These are phyloP conservation scores for Galerucella calmariensis DNA, from an alignment of 2,888 invertebrate species.

Conservation along the genomic window DNA sequence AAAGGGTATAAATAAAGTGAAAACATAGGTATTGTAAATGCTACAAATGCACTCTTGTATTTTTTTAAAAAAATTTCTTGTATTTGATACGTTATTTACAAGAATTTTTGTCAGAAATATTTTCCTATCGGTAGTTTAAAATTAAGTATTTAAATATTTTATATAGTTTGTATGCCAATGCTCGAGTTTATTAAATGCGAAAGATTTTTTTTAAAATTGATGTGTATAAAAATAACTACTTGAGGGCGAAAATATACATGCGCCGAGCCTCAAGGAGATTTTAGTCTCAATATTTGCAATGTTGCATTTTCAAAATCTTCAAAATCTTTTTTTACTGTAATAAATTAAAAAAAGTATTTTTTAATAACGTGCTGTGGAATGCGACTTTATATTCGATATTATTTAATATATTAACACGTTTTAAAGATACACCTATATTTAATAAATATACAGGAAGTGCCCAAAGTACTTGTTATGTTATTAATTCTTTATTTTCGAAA, in stretches of 20 bases:
- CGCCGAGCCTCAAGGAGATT: constrained; percentile 13
- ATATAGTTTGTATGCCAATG: not conserved
- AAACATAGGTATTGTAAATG: no score
- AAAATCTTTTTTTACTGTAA: not conserved
- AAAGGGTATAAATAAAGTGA: not conserved
- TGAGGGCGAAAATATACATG: constrained; percentile 11
- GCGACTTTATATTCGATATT: no score
- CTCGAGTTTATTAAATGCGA: not conserved
- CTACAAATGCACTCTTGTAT: no score
- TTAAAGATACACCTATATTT: no score
- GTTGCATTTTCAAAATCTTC: constrained; percentile 13
- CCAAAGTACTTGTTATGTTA: no score
- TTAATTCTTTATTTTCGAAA: no score
- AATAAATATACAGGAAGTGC: no score
- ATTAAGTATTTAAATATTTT: not conserved
- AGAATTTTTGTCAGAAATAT: no score
- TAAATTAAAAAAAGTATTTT: not conserved
- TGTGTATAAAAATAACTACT: constrained; percentile 15
- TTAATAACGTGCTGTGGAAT: not conserved
- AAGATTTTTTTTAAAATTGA: not conserved
- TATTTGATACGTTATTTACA: no score
- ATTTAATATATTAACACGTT: no score
- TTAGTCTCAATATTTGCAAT: constrained; percentile 1
- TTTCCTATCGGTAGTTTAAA: no score
- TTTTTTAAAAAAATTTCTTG: no score